Conservation (phyloP, 2,113 vertebrate species). For the Mungos mungo region DNA sequence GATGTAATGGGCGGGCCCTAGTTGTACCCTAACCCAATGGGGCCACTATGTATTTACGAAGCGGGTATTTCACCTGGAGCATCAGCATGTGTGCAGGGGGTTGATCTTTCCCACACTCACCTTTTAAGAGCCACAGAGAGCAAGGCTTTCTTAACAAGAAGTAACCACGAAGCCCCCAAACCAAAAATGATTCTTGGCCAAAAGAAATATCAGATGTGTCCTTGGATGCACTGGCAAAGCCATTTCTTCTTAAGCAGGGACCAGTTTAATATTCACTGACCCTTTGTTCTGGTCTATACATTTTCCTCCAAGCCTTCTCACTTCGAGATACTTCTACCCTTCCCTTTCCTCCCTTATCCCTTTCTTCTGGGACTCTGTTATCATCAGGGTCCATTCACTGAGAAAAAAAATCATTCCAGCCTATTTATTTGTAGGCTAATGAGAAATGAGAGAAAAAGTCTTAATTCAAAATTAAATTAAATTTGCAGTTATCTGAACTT, state of each 20-base stretch:
- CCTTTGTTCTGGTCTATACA: neutral
- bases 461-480: neutral
- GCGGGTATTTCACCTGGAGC: too few species aligned
- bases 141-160: neutral
- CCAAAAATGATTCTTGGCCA: neutral
- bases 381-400: neutral
- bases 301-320: neutral
- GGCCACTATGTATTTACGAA: neutral
- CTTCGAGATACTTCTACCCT: neutral
- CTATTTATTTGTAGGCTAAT: neutral
- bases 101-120: neutral
- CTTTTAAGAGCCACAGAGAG: neutral
- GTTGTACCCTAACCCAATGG: accelerated
- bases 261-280: neutral
- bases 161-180: neutral
- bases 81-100: accelerated
- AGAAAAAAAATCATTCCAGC: neutral
- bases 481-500: neutral
- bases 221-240: neutral
- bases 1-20: accelerated
- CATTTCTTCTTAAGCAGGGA: neutral
- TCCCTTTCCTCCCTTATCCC: neutral
- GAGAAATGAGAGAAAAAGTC: neutral
- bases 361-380: neutral
- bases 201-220: neutral